Evolutionary conservation across 2,113 vertebrate species (phyloP).

Genomic region (Salvator merianae): DNA sequence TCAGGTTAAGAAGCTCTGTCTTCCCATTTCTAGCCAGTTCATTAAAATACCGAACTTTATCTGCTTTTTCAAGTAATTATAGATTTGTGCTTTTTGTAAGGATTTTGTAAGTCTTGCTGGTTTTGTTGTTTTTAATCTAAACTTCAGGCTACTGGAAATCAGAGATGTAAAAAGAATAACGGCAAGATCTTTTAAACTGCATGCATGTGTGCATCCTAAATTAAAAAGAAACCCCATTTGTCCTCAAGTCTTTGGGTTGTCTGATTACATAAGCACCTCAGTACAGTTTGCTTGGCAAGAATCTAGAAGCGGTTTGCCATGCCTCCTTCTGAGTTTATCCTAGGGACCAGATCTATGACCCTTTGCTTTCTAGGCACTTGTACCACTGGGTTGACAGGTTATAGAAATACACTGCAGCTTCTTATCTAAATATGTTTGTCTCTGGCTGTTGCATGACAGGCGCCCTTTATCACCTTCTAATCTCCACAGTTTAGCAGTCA

Average conservation of each 20-base stretch:
- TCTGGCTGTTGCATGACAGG: neutral
- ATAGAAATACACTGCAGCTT: neutral
- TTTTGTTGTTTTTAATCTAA: neutral
- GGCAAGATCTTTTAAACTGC: neutral
- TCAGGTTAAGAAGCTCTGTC: conserved; percentile 8
- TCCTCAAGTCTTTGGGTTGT: too few relatives aligned
- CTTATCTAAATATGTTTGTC: neutral
- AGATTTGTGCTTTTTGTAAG: neutral
- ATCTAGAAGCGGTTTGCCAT: too few relatives aligned
- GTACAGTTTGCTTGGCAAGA: too few relatives aligned
- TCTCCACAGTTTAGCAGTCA: neutral
- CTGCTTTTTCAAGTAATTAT: neutral
- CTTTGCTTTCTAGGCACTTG: too few relatives aligned
- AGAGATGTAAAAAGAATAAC: neutral
- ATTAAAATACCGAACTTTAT: neutral
- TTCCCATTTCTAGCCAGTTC: conserved; percentile 15
- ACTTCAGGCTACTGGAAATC: neutral
- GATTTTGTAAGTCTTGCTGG: too few relatives aligned
- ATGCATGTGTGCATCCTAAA: neutral
- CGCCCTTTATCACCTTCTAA: neutral
- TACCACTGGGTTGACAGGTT: neutral
- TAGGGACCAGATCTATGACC: too few relatives aligned
- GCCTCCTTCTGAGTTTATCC: too few relatives aligned
- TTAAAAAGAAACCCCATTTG: too few relatives aligned
- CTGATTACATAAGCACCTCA: too few relatives aligned